Evolutionary conservation across 2,888 invertebrate species (phyloP), one percentile per base, ranked within the genome.

Genomic region (Trichopoda pennipes): DNA sequence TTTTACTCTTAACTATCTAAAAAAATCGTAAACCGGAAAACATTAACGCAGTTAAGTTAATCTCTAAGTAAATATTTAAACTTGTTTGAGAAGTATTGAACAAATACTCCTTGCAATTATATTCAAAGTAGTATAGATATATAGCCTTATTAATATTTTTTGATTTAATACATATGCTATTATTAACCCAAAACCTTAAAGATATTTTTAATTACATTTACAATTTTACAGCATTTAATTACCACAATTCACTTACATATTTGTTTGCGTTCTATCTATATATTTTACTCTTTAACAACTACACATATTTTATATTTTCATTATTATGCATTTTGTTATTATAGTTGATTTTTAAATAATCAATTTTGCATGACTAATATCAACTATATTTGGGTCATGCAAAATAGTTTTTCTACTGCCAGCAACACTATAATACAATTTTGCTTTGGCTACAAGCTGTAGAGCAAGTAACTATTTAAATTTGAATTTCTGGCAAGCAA

Each of bases 341-440:
- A 16, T 53, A 42, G 28, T 21, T 32, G 12, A 47, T 32, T 60
- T 80, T 73, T 82, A 76, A 75, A 76, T 82, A 82, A 82, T 76
- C 79, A 75, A 79, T 76, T 28, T 28, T 79, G 75, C 82, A 82
- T 82, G 82, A 82, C 79, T 82, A 82, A 82, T 82, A 82, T 76
- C 79, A 68, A 68, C 82, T 82, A 76, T 79, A 82, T 82, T 82
- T 82, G 79, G 82, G 82, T 82, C 82, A 82, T 79, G 82, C 82
- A 79, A 79, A 82, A 79, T 76, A 79, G 75, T 79, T 79, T 61
- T 53, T 72, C 61, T 10, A 14, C 56, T 61, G 9, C 23, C 16
- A 42, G 32, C 44, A 44, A 28, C 19, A 28, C 3, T 6, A 28
- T 6, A 32, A 17, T 53, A 21, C 60, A 10, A 19, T 19, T 58